phyloP scores from a whole-genome alignment of 2,888 invertebrate species.

The Apamea sordens region DNA sequence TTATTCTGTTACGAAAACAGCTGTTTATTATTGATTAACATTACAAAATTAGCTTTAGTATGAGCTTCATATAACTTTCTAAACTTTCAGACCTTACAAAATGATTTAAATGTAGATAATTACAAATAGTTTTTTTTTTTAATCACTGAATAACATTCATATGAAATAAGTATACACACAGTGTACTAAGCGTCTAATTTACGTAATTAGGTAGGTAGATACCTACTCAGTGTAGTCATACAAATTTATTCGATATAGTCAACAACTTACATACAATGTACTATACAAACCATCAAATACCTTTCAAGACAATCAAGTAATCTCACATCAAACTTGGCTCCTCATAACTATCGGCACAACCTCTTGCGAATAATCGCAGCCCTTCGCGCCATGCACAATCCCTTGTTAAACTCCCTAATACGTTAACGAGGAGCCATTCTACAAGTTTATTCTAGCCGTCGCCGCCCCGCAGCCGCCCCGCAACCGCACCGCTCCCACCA shows the following conservation, averaged over 20 bases:
- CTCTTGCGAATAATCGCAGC: conserved; percentile 50
- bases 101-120: too few species aligned
- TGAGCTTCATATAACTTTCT: too few species aligned
- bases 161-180: too few species aligned
- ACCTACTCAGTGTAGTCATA: background rate
- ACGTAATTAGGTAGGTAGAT: too few species aligned
- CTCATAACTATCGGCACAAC: conserved; percentile 43
- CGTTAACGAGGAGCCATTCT: conserved; percentile 79
- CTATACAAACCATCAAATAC: background rate
- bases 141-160: too few species aligned
- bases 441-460: conserved; percentile 73
- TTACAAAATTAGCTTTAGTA: too few species aligned
- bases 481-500: conserved; percentile 45
- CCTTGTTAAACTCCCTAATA: conserved; percentile 75
- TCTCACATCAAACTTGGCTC: background rate
- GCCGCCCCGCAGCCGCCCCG: conserved; percentile 30
- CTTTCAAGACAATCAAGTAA: conserved; percentile 5
- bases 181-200: too few species aligned
- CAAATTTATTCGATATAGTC: background rate
- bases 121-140: too few species aligned
- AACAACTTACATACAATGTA: background rate
- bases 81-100: too few species aligned
- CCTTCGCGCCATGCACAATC: conserved; percentile 53
- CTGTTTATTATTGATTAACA: background rate
- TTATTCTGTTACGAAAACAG: background rate